Evolutionary conservation across 2,113 vertebrate genomes (phyloP).

Genomic region (Piaya cayana): DNA sequence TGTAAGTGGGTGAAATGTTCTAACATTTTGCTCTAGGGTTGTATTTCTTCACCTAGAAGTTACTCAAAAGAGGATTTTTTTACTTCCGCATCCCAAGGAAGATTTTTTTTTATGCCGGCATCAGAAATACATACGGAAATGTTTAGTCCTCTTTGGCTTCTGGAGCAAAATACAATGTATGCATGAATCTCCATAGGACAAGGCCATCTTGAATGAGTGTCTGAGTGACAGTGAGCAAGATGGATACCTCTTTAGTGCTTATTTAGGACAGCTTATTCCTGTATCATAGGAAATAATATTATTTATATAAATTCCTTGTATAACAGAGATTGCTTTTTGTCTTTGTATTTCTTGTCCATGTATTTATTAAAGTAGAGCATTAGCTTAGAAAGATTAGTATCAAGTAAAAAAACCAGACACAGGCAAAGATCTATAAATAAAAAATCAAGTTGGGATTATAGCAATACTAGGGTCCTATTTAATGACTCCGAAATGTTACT

Average conservation of each 20-base stretch:
- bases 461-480: background rate
- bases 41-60: background rate
- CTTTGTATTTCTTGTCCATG: no score
- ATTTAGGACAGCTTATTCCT: background rate
- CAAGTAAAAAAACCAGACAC: background rate
- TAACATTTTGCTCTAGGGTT: background rate
- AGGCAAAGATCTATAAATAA: background rate
- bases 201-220: background rate
- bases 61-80: background rate
- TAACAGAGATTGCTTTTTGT: background rate
- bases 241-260: background rate
- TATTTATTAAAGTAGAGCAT: background rate
- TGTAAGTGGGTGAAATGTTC: accelerated
- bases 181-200: background rate
- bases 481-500: background rate
- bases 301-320: background rate
- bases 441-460: background rate
- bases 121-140: background rate
- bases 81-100: background rate
- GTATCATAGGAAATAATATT: background rate
- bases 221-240: background rate
- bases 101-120: background rate
- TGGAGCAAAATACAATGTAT: background rate
- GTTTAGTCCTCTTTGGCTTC: background rate
- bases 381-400: background rate